Evolutionary conservation across 2,113 vertebrate genomes (phyloP).

Genomic region (Epinephelus cyanopodus): DNA sequence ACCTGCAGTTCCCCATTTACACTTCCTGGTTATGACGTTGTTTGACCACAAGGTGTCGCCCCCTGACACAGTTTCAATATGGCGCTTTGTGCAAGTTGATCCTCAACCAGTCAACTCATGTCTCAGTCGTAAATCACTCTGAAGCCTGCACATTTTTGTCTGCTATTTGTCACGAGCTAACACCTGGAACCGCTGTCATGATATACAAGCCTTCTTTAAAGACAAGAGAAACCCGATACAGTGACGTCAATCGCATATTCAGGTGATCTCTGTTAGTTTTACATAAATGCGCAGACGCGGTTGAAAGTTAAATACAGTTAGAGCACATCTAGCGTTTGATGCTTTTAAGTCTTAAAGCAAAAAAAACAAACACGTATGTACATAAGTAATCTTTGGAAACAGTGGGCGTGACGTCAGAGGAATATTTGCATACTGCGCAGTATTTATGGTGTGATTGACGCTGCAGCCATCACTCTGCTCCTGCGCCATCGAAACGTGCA

Average conservation of each 20-base stretch:
- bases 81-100: neutral
- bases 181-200: neutral
- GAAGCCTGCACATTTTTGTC: neutral
- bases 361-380: neutral
- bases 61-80: neutral
- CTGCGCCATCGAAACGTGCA: neutral
- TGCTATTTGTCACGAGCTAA: neutral
- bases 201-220: neutral
- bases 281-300: neutral
- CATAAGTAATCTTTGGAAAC: neutral
- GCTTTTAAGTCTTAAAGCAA: neutral
- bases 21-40: conserved; percentile 3
- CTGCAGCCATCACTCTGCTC: neutral
- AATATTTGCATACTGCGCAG: conserved; percentile 74
- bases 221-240: neutral
- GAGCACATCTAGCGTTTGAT: fast-evolving
- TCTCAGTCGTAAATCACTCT: neutral
- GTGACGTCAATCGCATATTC: neutral
- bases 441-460: conserved; percentile 64
- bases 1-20: no score
- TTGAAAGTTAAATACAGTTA: neutral
- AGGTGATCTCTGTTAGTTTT: neutral
- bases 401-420: conserved; percentile 47
- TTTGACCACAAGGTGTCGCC: conserved; percentile 67
- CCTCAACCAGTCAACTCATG: neutral